These are phyloP conservation scores for Coccyzus lansbergi DNA, from an alignment of 2,797 vertebrate genomes.

Conservation along the genomic window DNA sequence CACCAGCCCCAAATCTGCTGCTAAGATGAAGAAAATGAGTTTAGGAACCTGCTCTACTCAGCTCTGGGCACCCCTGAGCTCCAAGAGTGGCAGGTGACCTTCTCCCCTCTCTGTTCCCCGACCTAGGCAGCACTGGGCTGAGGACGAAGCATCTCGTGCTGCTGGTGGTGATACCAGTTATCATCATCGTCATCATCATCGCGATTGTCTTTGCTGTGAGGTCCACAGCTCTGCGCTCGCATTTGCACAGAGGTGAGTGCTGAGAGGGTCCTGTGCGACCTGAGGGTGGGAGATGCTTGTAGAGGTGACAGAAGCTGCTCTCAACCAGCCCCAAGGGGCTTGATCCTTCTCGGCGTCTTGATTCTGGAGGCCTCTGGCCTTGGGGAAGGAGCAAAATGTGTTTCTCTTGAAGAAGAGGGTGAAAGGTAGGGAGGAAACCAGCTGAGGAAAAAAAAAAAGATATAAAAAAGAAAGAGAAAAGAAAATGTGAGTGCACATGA, in stretches of 20 bases:
- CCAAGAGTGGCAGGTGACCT: background rate
- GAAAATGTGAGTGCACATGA: background rate
- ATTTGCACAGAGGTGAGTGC: rapidly evolving
- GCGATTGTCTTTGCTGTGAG: rapidly evolving
- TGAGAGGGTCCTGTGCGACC: rapidly evolving
- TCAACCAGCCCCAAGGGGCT: background rate
- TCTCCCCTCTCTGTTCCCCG: background rate
- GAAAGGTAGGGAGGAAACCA: background rate
- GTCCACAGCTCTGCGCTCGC: rapidly evolving
- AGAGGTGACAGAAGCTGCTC: background rate
- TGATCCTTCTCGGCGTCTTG: rapidly evolving
- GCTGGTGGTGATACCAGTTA: background rate
- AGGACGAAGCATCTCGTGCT: background rate
- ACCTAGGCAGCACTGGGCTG: background rate
- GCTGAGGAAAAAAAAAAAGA: background rate
- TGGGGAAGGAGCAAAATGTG: rapidly evolving
- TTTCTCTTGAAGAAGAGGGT: background rate
- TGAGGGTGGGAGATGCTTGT: rapidly evolving
- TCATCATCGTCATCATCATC: background rate
- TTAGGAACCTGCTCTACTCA: background rate
- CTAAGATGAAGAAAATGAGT: background rate
- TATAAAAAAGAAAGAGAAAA: too few relatives aligned
- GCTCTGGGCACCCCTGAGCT: background rate
- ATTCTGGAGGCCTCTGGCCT: background rate
- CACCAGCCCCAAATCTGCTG: background rate